Percentiles rank a stretch among this genome's conserved stretches.
These are phyloP conservation scores for Lymantria dispar DNA, from an alignment of 2,888 invertebrate species.

Conservation along the genomic window DNA sequence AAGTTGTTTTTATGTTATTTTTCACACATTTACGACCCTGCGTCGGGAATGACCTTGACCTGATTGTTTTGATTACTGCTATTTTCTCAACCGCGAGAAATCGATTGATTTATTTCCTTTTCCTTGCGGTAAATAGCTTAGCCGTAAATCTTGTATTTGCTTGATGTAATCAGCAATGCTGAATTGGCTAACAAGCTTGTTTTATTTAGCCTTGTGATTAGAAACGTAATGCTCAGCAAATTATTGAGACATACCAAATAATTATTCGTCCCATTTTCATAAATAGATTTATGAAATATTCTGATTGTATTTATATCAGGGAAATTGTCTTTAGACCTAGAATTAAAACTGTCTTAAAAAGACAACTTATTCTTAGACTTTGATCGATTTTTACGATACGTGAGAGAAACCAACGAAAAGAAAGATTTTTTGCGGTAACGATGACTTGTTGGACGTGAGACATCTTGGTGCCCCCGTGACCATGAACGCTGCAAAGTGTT, in stretches of 20 bases:
- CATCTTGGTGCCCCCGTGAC: no score
- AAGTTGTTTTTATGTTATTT: conserved; percentile 8
- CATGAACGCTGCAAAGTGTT: no score
- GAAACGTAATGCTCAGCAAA: background rate
- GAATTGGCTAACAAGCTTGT: conserved; percentile 1
- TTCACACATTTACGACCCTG: conserved; percentile 12
- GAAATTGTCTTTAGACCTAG: no score
- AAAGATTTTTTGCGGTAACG: no score
- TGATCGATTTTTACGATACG: no score
- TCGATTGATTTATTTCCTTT: conserved; percentile 13
- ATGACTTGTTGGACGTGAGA: no score
- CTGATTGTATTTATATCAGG: no score
- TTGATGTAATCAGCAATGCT: conserved; percentile 4
- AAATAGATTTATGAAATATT: no score
- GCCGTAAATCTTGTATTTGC: conserved; percentile 6
- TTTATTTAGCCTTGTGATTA: background rate
- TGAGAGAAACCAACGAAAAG: no score
- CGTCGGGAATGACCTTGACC: conserved; percentile 9
- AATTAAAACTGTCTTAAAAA: no score
- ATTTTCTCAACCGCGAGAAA: conserved; percentile 11
- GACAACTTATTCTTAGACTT: no score
- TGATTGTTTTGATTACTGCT: conserved; percentile 11
- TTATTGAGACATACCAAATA: background rate
- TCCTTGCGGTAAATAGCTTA: conserved; percentile 8
- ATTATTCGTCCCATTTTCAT: background rate